Conservation (phyloP, 2,113 vertebrate species). For the Stictonetta naevosa region DNA sequence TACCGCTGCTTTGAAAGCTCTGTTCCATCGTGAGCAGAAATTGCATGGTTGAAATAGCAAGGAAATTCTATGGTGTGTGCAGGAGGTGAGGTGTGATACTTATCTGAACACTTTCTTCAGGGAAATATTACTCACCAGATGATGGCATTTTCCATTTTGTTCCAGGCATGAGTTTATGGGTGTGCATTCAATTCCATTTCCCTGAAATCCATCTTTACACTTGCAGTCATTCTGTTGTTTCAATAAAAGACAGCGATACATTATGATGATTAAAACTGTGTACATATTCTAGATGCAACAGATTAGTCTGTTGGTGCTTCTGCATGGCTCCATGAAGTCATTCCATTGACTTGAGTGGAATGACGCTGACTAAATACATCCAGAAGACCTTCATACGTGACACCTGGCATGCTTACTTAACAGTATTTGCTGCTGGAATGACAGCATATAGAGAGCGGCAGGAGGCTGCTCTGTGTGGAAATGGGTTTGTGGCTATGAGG, state of each 20-base stretch:
- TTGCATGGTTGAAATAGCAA: conserved; percentile 20
- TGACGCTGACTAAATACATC: background rate
- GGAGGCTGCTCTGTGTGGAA: background rate
- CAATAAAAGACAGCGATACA: background rate
- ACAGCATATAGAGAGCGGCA: rapidly evolving
- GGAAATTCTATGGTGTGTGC: background rate
- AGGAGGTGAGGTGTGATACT: background rate
- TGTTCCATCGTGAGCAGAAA: background rate
- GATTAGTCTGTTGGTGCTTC: background rate
- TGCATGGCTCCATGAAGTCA: background rate
- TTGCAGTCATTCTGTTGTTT: conserved; percentile 85
- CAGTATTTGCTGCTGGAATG: background rate
- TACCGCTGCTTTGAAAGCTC: background rate
- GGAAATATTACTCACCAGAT: conserved; percentile 81
- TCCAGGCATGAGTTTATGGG: conserved; percentile 83
- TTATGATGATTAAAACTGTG: background rate
- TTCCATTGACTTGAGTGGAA: background rate
- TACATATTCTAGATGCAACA: background rate
- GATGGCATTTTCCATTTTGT: conserved; percentile 84
- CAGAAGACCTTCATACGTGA: background rate
- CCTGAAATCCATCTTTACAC: conserved; percentile 87
- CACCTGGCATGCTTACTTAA: background rate
- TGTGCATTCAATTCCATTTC: conserved; percentile 86
- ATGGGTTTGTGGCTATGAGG: background rate
- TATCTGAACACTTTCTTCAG: conserved; percentile 52